phyloP scores from a whole-genome alignment of 1,140 invertebrate species.

The Macrobrachium nipponense region DNA sequence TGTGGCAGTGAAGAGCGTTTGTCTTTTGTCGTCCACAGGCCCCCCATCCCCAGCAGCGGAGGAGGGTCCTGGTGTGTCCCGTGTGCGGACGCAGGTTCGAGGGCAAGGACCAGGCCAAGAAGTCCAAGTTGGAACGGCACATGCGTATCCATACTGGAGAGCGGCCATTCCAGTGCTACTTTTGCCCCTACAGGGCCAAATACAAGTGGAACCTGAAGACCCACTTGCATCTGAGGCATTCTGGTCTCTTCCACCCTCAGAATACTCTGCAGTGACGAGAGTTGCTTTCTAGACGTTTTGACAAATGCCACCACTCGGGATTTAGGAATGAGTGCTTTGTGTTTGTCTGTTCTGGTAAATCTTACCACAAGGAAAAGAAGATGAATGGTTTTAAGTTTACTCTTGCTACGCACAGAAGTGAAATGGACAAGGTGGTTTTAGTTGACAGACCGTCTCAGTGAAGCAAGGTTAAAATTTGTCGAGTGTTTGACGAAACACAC shows the following conservation, averaged over 20 bases:
- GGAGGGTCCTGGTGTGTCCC: conserved; percentile 50
- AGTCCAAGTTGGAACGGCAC: conserved; percentile 65
- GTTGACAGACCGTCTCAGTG: too few species aligned
- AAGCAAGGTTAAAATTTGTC: too few species aligned
- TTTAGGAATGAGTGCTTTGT: too few species aligned
- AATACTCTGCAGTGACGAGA: background rate
- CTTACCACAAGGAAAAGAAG: too few species aligned
- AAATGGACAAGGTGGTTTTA: too few species aligned
- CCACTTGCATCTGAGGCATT: conserved; percentile 55
- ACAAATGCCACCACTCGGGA: background rate
- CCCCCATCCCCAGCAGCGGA: conserved; percentile 25
- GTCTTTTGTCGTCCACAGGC: conserved; percentile 32
- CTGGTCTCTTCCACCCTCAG: background rate
- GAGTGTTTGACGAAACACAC: too few species aligned
- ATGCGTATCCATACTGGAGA: conserved; percentile 70
- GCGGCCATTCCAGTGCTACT: conserved; percentile 71
- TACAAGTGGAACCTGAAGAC: conserved; percentile 62
- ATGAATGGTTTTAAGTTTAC: too few species aligned
- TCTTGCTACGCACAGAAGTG: too few species aligned
- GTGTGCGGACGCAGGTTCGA: conserved; percentile 54
- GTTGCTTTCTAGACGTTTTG: background rate
- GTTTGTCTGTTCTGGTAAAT: too few species aligned
- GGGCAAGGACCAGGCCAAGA: conserved; percentile 57
- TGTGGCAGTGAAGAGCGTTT: conserved; percentile 32
- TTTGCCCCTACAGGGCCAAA: conserved; percentile 67